Evolutionary conservation across 2,888 invertebrate genomes (phyloP).

Genomic region (Yponomeuta evonymella): DNA sequence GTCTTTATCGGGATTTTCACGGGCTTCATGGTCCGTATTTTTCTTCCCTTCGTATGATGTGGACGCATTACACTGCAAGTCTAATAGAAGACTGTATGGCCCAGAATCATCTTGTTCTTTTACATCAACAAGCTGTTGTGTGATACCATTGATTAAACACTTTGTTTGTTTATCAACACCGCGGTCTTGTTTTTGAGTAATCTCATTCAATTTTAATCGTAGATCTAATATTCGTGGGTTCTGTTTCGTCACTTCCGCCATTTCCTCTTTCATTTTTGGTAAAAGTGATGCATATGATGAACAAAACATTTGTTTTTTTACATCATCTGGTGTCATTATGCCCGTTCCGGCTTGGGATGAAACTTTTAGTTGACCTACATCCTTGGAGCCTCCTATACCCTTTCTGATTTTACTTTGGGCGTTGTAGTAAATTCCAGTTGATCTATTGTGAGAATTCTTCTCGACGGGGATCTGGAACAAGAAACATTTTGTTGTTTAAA

Average conservation of each 20-base stretch:
- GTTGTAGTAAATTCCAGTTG: slow-evolving; percentile 52
- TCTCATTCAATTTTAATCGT: slow-evolving; percentile 65
- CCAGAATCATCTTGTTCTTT: slow-evolving; percentile 72
- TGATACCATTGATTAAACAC: slow-evolving; percentile 60
- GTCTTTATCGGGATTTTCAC: slow-evolving; percentile 21
- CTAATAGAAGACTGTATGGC: slow-evolving; percentile 78
- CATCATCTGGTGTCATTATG: slow-evolving; percentile 42
- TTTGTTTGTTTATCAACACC: slow-evolving; percentile 62
- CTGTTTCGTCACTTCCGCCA: slow-evolving; percentile 59
- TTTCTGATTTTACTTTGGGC: slow-evolving; percentile 48
- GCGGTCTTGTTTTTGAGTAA: slow-evolving; percentile 61
- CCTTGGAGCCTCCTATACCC: slow-evolving; percentile 30
- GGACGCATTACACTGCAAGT: slow-evolving; percentile 59
- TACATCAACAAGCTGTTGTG: slow-evolving; percentile 61
- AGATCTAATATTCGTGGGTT: slow-evolving; percentile 67
- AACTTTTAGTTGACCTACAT: neutral
- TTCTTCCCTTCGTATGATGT: slow-evolving; percentile 34
- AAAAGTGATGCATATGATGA: slow-evolving; percentile 59
- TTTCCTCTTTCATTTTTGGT: slow-evolving; percentile 64
- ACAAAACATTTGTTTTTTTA: slow-evolving; percentile 50
- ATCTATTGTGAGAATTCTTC: slow-evolving; percentile 59
- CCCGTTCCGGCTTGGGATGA: slow-evolving; percentile 18
- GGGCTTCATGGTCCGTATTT: neutral
- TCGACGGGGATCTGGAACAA: slow-evolving; percentile 64
- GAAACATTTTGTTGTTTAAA: slow-evolving; percentile 8